A percentile compares a stretch with the other conserved stretches of the same genome.
These are phyloP conservation scores for Myotis myotis DNA, from an alignment of 2,797 vertebrate species.

Conservation along the genomic window DNA sequence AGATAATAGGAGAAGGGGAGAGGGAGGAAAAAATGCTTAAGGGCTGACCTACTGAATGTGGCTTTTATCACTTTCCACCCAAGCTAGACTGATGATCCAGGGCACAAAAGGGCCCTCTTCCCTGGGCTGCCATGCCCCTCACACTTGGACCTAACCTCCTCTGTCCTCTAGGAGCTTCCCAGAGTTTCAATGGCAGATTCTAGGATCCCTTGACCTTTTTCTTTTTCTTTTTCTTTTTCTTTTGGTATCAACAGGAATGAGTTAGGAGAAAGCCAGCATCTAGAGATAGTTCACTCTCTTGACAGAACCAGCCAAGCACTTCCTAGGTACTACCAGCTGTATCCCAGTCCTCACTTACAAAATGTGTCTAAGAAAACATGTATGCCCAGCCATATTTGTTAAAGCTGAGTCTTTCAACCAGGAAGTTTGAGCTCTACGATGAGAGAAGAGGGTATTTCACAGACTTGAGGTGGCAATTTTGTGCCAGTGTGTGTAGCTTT, in stretches of 20 bases:
- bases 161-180: neutral
- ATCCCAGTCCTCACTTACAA: neutral
- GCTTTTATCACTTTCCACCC: neutral
- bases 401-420: neutral
- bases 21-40: neutral
- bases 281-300: neutral
- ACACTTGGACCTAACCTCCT: neutral
- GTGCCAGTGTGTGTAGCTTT: neutral
- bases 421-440: neutral
- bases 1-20: neutral
- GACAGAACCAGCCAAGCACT: neutral
- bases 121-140: neutral
- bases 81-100: neutral
- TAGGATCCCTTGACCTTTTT: neutral
- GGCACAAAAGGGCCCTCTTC: neutral
- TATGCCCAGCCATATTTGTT: neutral
- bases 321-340: neutral
- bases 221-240: neutral
- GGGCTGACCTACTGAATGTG: neutral
- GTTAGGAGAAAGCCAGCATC: neutral
- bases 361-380: neutral
- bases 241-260: neutral
- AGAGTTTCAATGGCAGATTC: neutral
- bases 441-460: neutral
- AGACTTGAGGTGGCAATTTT: neutral